Evolutionary conservation across 2,113 vertebrate species (phyloP).

Genomic region (Naja naja): DNA sequence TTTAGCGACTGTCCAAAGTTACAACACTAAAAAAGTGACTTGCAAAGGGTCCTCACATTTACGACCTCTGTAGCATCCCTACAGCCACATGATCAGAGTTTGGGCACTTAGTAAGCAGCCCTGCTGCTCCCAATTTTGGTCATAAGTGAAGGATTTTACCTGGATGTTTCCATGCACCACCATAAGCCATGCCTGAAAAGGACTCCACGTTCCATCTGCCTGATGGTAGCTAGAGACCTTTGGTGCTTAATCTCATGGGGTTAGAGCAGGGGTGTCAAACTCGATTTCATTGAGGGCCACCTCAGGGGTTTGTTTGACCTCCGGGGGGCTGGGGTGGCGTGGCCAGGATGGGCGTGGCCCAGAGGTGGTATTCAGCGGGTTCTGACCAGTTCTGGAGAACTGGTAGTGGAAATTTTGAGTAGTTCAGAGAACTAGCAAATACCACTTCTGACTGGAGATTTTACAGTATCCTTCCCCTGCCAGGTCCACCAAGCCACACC

Average conservation of each 20-base stretch:
- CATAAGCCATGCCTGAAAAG: not conserved
- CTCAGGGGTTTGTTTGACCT: too few species aligned
- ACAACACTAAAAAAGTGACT: not conserved
- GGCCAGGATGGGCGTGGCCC: too few species aligned
- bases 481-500: too few species aligned
- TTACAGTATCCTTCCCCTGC: too few species aligned
- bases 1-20: not conserved
- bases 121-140: not conserved
- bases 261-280: not conserved
- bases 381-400: too few species aligned
- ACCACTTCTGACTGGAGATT: too few species aligned
- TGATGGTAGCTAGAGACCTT: not conserved
- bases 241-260: not conserved
- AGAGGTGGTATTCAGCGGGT: too few species aligned
- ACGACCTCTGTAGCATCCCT: not conserved
- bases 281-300: too few species aligned
- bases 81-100: not conserved
- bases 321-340: too few species aligned
- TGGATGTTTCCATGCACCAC: too few species aligned
- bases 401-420: too few species aligned
- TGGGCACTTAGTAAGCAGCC: not conserved
- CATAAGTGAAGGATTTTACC: not conserved
- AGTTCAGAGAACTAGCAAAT: too few species aligned
- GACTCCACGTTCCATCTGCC: not conserved
- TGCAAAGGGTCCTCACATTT: not conserved